Conservation (phyloP, 2,797 vertebrate species). For the Falco cherrug region DNA sequence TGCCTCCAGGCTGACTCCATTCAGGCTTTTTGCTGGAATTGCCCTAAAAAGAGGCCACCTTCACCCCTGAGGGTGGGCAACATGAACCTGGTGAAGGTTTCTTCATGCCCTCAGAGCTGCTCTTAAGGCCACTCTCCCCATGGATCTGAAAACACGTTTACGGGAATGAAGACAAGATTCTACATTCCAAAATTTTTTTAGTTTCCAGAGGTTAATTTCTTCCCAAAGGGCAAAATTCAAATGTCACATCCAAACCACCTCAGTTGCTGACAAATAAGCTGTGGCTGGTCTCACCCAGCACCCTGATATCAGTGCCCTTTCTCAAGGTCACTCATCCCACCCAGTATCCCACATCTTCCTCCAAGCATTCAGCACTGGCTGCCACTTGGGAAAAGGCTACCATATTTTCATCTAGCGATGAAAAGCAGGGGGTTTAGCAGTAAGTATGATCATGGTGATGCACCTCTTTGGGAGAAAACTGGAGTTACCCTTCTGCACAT, state of each 20-base stretch:
- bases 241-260: background rate
- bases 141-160: background rate
- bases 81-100: background rate
- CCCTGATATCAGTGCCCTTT: background rate
- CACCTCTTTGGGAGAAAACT: background rate
- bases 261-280: background rate
- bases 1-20: background rate
- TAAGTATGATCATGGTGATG: background rate
- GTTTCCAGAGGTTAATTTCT: background rate
- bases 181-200: background rate
- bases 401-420: background rate
- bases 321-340: background rate
- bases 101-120: background rate
- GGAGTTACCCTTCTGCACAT: background rate
- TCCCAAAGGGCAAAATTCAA: background rate
- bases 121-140: background rate
- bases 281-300: background rate
- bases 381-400: background rate
- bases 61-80: background rate
- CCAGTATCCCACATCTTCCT: background rate
- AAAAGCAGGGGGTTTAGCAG: fast-evolving
- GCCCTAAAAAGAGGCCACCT: background rate
- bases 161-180: background rate
- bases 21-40: background rate
- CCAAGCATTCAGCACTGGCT: background rate